Conservation (phyloP, 2,797 vertebrate genomes). For the Cephalopachus bancanus region DNA sequence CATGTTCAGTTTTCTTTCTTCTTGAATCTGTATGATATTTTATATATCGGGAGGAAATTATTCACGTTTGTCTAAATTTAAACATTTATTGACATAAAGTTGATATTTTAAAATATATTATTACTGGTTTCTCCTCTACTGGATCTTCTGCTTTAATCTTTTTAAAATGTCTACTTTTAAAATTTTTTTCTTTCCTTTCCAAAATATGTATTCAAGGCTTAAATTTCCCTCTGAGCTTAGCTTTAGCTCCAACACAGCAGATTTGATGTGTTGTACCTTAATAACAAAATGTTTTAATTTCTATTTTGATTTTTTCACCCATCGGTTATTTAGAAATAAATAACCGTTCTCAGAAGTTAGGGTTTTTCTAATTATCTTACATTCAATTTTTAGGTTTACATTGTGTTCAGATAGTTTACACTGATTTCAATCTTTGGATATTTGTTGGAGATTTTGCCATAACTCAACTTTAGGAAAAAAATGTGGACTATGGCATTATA, state of each 20-base stretch:
- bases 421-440: background rate
- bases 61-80: background rate
- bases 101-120: background rate
- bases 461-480: background rate
- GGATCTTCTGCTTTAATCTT: background rate
- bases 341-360: background rate
- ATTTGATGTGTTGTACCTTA: background rate
- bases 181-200: background rate
- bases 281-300: background rate
- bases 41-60: background rate
- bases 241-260: background rate
- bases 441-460: background rate
- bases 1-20: background rate
- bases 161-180: background rate
- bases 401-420: background rate
- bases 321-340: background rate
- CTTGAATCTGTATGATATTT: background rate
- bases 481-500: background rate
- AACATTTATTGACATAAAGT: background rate
- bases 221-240: background rate
- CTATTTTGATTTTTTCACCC: conserved; percentile 22
- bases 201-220: background rate
- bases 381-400: background rate
- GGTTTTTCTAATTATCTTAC: background rate
- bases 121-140: background rate